Base-by-base conservation (phyloP, 1,140 invertebrate genomes). In the Heliconius himera region DNA sequence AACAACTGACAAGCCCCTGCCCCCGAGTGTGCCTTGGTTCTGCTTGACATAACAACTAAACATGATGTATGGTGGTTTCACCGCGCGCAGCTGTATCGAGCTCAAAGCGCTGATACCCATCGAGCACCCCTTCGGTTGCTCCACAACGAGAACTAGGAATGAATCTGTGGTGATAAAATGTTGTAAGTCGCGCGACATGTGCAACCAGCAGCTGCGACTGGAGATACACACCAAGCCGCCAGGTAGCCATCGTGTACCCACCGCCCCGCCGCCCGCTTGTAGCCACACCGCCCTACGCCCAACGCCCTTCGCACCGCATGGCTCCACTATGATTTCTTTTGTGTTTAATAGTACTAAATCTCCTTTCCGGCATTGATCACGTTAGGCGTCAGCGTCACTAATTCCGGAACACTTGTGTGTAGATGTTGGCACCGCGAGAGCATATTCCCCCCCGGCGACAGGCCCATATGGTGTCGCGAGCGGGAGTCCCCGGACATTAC, bases 401-500 rank as follows among this genome's bases (percentile, higher is more conserved):
- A 66, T 66, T 22, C n/a, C 60, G 26, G 4, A 66, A 66, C 60
- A 66, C 60, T 66, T 66, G 26, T 66, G 60, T 66, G 60, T 66
- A 66, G 60, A 66, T 96, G 96, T 95, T 94, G 95, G 93, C 89
- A 95, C 82, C 93, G 91, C 86, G 86, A 89, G 76, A 86, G 90
- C 56, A 89, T 93, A 81, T 95, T 95, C 82, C 95, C 96, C 83
- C 95, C 95, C 66, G 95, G 96, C 85, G 96, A 96, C 88, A 95
- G 92, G 74, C 91, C 96, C 81, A 93, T 96, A 83, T 96, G 96
- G 95, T 96, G 96, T 92, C 93, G 95, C 87, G 93, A 96, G 80
- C 88, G 90, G 83, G 90, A 93, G 85, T 94, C 94, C 82, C 90
- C 95, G 79, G 90, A 94, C 83, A 95, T 95, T 85, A 96, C 95